phyloP scores from a whole-genome alignment of 1,140 invertebrate genomes.

The Alviniconcha marisindica region DNA sequence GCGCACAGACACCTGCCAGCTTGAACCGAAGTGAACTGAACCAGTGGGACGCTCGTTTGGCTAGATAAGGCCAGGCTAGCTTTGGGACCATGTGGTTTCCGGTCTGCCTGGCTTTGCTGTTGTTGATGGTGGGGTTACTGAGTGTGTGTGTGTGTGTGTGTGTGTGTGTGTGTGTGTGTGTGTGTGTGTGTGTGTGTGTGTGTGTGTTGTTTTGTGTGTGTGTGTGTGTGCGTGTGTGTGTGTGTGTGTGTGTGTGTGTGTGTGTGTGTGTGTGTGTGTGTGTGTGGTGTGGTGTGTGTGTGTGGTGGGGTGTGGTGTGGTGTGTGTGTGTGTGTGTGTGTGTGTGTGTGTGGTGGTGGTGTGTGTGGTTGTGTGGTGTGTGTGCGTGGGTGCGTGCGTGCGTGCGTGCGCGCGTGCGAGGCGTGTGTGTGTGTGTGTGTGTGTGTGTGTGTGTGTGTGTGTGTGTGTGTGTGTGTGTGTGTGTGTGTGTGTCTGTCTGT shows the following conservation, averaged over 20 bases:
- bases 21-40: no score
- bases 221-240: background rate
- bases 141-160: conserved; percentile 3
- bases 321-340: conserved; percentile 17
- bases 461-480: no score
- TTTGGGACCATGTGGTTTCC: no score
- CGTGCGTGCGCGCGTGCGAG: no score
- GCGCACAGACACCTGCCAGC: no score
- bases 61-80: no score
- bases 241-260: background rate
- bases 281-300: background rate
- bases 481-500: background rate
- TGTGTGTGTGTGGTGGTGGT: conserved; percentile 3
- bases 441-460: no score
- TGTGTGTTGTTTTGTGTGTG: background rate
- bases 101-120: no score
- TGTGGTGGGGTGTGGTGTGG: background rate
- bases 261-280: background rate
- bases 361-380: background rate
- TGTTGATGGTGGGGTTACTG: no score
- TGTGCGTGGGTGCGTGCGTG: background rate
- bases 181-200: conserved; percentile 19
- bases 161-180: conserved; percentile 14
- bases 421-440: background rate
- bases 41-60: no score